These are phyloP conservation scores for Unio delphinus DNA, from an alignment of 2,888 invertebrate genomes.

Conservation along the genomic window DNA sequence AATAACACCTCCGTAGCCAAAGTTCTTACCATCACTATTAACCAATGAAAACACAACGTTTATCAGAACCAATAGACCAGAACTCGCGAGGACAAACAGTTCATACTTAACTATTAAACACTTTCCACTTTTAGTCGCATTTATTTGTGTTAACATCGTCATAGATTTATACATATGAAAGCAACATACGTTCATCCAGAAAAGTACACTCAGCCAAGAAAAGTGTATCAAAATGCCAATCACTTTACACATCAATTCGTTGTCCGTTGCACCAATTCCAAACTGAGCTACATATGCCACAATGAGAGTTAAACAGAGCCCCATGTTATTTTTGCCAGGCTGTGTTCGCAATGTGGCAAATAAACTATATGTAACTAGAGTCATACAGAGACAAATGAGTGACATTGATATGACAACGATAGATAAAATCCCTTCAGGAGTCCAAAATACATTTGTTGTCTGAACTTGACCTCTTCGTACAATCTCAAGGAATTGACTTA, in stretches of 20 bases:
- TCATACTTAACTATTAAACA: slow-evolving; percentile 10
- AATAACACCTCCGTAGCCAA: slow-evolving; percentile 21
- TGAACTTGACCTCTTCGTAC: too few relatives aligned
- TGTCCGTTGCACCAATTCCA: slow-evolving; percentile 1
- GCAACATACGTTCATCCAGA: slow-evolving; percentile 29
- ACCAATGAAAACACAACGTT: slow-evolving; percentile 7
- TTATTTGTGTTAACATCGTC: not conserved
- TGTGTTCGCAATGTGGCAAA: slow-evolving; percentile 23
- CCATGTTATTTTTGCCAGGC: slow-evolving; percentile 31
- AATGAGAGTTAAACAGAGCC: slow-evolving; percentile 11
- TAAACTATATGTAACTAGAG: not conserved
- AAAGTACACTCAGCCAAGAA: slow-evolving; percentile 22
- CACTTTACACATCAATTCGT: slow-evolving; percentile 6
- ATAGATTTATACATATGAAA: slow-evolving; percentile 26
- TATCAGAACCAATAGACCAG: slow-evolving; percentile 12
- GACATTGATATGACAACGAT: slow-evolving; percentile 8
- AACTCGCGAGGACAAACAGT: slow-evolving; percentile 9
- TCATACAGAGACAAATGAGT: too few relatives aligned
- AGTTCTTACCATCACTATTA: slow-evolving; percentile 1
- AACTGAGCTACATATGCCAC: slow-evolving; percentile 23
- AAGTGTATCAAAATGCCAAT: slow-evolving; percentile 24
- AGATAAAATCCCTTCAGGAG: slow-evolving; percentile 7
- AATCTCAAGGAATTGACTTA: too few relatives aligned
- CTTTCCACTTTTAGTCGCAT: not conserved
- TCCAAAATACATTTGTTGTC: too few relatives aligned